Evolutionary conservation across 2,888 invertebrate species (phyloP).

Genomic region (Blera fallax): DNA sequence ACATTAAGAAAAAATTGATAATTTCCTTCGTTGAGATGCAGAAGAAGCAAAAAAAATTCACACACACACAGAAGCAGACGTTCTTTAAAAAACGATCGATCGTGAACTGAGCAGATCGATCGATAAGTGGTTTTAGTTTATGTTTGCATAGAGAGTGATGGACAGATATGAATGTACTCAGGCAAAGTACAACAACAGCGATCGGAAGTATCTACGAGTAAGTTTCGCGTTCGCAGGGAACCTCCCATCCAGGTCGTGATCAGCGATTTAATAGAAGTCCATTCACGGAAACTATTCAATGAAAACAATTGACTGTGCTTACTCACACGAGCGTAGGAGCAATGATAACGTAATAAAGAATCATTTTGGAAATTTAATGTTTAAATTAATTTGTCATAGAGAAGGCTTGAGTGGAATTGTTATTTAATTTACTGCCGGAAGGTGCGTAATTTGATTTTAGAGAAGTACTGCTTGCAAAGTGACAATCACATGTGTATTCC

Average conservation of each 20-base stretch:
- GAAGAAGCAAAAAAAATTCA: neutral
- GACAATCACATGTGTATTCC: neutral
- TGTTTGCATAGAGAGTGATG: slow-evolving; percentile 4
- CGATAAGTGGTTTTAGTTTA: slow-evolving; percentile 19
- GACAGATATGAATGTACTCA: neutral
- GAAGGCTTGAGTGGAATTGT: neutral
- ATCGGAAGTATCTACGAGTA: neutral
- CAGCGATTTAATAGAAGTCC: slow-evolving; percentile 25
- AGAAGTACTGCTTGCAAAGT: neutral
- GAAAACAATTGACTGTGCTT: slow-evolving; percentile 16
- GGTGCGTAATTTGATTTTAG: slow-evolving; percentile 3
- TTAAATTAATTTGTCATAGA: neutral
- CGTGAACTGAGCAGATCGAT: slow-evolving; percentile 31
- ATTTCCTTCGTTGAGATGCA: neutral
- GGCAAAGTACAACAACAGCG: neutral
- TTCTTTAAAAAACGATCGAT: slow-evolving; percentile 37
- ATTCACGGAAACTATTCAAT: slow-evolving; percentile 25
- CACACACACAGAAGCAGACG: neutral
- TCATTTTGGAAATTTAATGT: neutral
- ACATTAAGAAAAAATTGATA: neutral
- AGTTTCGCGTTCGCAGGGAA: neutral
- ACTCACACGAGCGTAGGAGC: neutral
- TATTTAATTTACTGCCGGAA: slow-evolving; percentile 5
- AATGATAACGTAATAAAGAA: neutral
- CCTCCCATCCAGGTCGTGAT: slow-evolving; percentile 18